A percentile compares a stretch with the other conserved stretches of the same genome.
Evolutionary conservation across 2,888 invertebrate genomes (phyloP).

Genomic region (Protophormia terraenovae): DNA sequence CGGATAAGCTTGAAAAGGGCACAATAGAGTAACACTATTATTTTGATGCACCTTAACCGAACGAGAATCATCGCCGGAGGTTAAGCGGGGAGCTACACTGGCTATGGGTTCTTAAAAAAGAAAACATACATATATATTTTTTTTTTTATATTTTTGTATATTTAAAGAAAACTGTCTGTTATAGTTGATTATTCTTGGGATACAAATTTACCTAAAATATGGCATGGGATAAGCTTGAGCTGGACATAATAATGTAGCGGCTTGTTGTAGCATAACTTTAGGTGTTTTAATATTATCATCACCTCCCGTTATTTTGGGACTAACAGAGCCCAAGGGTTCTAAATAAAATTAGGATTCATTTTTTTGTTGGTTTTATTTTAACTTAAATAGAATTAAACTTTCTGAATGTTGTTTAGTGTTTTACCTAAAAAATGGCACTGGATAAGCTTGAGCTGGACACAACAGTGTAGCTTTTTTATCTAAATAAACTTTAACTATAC

Average conservation of each 20-base stretch:
- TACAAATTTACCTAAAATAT: conserved; percentile 84
- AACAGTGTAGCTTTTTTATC: conserved; percentile 83
- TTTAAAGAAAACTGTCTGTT: conserved; percentile 78
- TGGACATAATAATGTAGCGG: conserved; percentile 86
- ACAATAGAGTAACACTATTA: conserved; percentile 83
- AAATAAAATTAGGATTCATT: background rate
- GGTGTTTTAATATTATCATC: conserved; percentile 83
- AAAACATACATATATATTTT: background rate
- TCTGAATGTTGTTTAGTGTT: conserved; percentile 33
- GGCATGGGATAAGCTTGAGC: conserved; percentile 90
- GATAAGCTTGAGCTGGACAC: conserved; percentile 87
- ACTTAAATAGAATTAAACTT: background rate
- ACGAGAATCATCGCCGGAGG: conserved; percentile 85
- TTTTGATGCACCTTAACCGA: conserved; percentile 81
- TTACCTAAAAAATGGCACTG: conserved; percentile 88
- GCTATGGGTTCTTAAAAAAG: conserved; percentile 82
- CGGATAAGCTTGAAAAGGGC: conserved; percentile 87
- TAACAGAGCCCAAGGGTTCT: conserved; percentile 83
- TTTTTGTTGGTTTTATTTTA: background rate
- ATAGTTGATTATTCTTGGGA: conserved; percentile 75
- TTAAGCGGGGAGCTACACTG: conserved; percentile 84
- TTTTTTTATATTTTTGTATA: background rate
- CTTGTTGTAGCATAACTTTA: conserved; percentile 80
- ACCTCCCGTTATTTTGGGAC: conserved; percentile 86
- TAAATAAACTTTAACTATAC: conserved; percentile 82